phyloP scores from a whole-genome alignment of 2,113 vertebrate genomes.

The Enhydra lutris region DNA sequence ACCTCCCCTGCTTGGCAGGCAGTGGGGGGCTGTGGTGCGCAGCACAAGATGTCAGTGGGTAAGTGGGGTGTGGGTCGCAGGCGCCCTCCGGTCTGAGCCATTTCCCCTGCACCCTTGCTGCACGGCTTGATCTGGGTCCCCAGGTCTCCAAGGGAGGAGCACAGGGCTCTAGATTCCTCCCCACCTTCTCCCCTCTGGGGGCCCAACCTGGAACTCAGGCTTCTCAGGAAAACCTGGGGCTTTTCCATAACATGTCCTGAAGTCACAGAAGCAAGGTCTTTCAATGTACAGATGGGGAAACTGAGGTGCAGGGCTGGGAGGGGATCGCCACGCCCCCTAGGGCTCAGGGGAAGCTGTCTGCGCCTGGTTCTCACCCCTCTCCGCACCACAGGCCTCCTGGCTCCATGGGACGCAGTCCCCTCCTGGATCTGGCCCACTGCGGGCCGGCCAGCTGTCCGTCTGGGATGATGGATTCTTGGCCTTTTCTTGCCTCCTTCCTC shows the following conservation, averaged over 20 bases:
- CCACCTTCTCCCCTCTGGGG: neutral
- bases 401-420: neutral
- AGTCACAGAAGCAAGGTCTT: neutral
- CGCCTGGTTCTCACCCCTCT: too few relatives aligned
- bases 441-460: neutral
- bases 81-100: neutral
- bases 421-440: fast-evolving
- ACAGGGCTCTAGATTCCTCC: neutral
- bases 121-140: neutral
- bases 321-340: neutral
- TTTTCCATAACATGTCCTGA: neutral
- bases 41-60: neutral
- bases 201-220: neutral
- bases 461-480: neutral
- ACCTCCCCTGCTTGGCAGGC: neutral
- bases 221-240: neutral
- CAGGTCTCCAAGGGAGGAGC: fast-evolving
- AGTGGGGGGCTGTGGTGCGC: neutral
- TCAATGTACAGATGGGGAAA: neutral
- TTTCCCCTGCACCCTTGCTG: neutral
- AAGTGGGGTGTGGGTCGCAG: neutral
- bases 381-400: too few relatives aligned
- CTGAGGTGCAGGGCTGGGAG: neutral
- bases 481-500: too few relatives aligned
- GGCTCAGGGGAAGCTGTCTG: neutral